These are phyloP conservation scores for Cyprinella venusta DNA, from an alignment of 2,797 vertebrate genomes.

Conservation along the genomic window DNA sequence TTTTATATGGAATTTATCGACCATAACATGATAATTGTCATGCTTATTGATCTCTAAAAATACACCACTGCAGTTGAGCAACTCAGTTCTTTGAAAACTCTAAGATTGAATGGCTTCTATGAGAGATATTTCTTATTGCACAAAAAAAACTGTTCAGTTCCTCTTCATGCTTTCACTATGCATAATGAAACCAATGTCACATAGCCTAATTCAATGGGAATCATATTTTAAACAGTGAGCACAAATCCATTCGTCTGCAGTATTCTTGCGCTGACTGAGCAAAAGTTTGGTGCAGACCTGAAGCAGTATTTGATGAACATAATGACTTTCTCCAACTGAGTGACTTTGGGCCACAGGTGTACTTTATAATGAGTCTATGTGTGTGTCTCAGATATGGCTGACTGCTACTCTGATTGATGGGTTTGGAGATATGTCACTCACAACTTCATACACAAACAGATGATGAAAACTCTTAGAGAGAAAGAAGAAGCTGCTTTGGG, in stretches of 20 bases:
- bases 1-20: not conserved
- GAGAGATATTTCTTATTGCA: not conserved
- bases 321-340: slow-evolving; percentile 46
- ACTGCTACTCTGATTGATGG: slow-evolving; percentile 34
- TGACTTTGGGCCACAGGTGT: slow-evolving; percentile 43
- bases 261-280: slow-evolving; percentile 42
- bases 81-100: not conserved
- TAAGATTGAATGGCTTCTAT: not conserved
- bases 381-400: slow-evolving; percentile 17
- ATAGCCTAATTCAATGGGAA: slow-evolving; percentile 14
- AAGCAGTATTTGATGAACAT: slow-evolving; percentile 36
- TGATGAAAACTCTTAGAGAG: not conserved
- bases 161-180: not conserved
- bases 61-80: not conserved
- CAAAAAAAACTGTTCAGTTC: not conserved
- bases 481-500: not conserved
- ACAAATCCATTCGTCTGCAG: slow-evolving; percentile 34
- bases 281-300: slow-evolving; percentile 27
- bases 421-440: slow-evolving; percentile 26
- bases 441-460: slow-evolving; percentile 10
- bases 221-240: slow-evolving; percentile 29
- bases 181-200: slow-evolving; percentile 15
- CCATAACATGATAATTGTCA: not conserved
- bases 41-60: not conserved
- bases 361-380: slow-evolving; percentile 40